A percentile compares a stretch with the other conserved stretches of the same genome.
phyloP scores from a whole-genome alignment of 2,888 invertebrate species.

The Eledone cirrhosa region DNA sequence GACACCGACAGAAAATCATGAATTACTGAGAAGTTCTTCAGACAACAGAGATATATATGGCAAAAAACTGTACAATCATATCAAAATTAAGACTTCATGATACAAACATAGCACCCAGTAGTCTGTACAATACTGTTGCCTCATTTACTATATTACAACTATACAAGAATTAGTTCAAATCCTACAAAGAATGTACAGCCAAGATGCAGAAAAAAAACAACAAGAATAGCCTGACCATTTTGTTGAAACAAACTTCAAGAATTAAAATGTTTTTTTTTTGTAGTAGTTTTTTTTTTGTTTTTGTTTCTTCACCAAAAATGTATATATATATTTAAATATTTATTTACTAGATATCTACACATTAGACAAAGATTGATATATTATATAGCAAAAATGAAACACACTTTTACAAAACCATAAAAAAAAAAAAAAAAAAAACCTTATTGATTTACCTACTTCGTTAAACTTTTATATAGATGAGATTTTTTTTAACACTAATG shows the following conservation, averaged over 20 bases:
- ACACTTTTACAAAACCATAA: too few species aligned
- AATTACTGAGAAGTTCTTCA: slow-evolving; percentile 5
- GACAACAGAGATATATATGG: slow-evolving; percentile 27
- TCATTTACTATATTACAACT: slow-evolving; percentile 20
- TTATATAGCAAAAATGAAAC: too few species aligned
- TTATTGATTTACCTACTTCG: too few species aligned
- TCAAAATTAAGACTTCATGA: slow-evolving; percentile 31
- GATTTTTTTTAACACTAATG: too few species aligned
- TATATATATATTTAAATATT: too few species aligned
- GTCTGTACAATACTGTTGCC: slow-evolving; percentile 29
- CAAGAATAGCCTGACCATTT: not conserved
- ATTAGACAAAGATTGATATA: too few species aligned
- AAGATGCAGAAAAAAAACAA: slow-evolving; percentile 21
- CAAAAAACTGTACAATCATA: slow-evolving; percentile 29
- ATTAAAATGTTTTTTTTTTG: not conserved
- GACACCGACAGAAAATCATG: slow-evolving; percentile 1
- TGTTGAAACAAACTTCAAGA: slow-evolving; percentile 1
- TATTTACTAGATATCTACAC: too few species aligned
- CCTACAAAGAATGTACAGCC: slow-evolving; percentile 26
- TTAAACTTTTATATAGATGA: too few species aligned
- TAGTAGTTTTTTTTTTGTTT: not conserved
- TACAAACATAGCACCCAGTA: slow-evolving; percentile 30
- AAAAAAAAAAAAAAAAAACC: too few species aligned
- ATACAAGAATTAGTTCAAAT: slow-evolving; percentile 5
- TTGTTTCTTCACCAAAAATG: too few species aligned